These are phyloP conservation scores for Pollenia labialis DNA, from an alignment of 2,888 invertebrate species.

Conservation along the genomic window DNA sequence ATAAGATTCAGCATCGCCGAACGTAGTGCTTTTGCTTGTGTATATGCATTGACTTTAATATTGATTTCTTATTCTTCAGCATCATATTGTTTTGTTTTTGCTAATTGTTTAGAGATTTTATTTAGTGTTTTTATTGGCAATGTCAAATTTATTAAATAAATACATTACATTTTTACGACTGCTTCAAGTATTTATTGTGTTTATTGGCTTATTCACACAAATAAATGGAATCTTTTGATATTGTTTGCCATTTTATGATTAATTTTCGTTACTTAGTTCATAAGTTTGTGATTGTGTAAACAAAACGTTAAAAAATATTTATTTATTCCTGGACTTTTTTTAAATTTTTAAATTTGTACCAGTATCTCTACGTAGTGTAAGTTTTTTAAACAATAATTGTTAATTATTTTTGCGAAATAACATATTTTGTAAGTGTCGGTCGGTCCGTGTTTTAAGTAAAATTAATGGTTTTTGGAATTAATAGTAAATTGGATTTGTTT, in stretches of 20 bases:
- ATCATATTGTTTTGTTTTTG: constrained; percentile 15
- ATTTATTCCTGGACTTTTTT: neutral
- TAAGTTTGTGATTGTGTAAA: constrained; percentile 24
- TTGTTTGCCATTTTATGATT: constrained; percentile 12
- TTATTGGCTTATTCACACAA: constrained; percentile 11
- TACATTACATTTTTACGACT: constrained; percentile 6
- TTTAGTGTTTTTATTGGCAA: constrained; percentile 52
- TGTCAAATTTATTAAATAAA: constrained; percentile 64
- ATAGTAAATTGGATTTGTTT: constrained; percentile 1
- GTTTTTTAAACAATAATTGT: constrained; percentile 26
- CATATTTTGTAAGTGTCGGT: neutral
- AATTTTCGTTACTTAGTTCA: neutral
- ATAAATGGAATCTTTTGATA: constrained; percentile 5
- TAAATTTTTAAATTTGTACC: constrained; percentile 28
- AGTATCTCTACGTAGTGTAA: neutral
- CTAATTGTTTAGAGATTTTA: neutral
- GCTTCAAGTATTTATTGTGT: constrained; percentile 17
- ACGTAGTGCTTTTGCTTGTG: too few relatives aligned
- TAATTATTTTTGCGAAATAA: constrained; percentile 17
- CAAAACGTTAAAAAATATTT: neutral
- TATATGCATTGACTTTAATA: constrained; percentile 38
- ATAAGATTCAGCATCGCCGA: too few relatives aligned
- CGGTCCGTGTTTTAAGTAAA: constrained; percentile 18
- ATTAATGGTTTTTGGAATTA: constrained; percentile 9
- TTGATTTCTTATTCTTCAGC: constrained; percentile 31